Base-by-base conservation (phyloP, 2,113 vertebrate species). In the Apus apus region DNA sequence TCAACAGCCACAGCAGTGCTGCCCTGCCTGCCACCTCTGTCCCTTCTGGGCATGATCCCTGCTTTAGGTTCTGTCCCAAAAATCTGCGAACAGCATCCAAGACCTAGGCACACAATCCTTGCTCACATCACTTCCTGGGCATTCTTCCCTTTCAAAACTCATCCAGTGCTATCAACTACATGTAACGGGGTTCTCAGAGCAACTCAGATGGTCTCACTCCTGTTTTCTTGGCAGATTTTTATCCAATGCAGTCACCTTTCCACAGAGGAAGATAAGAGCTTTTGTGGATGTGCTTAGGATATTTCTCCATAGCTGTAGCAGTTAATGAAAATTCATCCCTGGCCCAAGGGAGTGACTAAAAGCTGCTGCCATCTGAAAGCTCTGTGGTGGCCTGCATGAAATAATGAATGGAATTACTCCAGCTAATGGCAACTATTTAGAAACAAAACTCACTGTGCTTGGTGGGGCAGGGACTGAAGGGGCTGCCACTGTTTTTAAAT, bases 401-500 rank as follows among this genome's bases (percentile, higher is more conserved):
- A 87, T 84, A 88, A 92, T 30, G 60, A 86, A 87, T 80, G 93
- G 85, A 95, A 76, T 87, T 62, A 87, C 78, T 90, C 75, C 91
- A 96, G 90, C 79, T 93, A 70, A 73, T 4, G 38, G 67, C 64
- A 88, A 40, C 27, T 70, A 66, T 20, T 76, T 54, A 85, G 78
- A 32, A 77, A 92, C 43, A 66, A 30, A 91, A 50, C 50, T 48
- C 46, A 67, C 16, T 30, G 17, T 9, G 66, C 87, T 64, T 85
- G 43, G 75, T 82, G 66, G 54, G 46, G 40, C 45, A 32, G 0
- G 1, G 62, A 34, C 66, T 27, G 32, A 76, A 74, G 38, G 58
- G n/a, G 46, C 78, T 85, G 43, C 64, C 17, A 26, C n/a, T 38
- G 15, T 11, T 85, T 48, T 18, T 19, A 45, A 82, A 40, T 7